phyloP scores from a whole-genome alignment of 2,113 vertebrate genomes.

The Otus sunia region DNA sequence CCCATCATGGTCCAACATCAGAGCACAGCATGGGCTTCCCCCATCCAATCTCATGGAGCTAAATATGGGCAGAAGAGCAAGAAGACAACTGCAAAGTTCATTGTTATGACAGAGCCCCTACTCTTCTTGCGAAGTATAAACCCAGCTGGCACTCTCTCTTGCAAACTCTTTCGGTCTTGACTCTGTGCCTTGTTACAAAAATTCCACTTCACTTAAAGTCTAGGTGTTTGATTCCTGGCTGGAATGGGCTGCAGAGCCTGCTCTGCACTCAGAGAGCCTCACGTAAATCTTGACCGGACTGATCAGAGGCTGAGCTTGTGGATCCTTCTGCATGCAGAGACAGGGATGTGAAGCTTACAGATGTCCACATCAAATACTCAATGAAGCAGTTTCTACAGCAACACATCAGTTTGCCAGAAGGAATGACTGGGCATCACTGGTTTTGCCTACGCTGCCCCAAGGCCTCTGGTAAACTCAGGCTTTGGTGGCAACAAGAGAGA shows the following conservation, averaged over 20 bases:
- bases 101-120: not conserved
- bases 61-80: slow-evolving; percentile 31
- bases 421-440: not conserved
- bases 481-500: not conserved
- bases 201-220: not conserved
- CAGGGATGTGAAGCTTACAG: not conserved
- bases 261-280: not conserved
- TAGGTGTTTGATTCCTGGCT: not conserved
- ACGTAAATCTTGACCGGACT: not conserved
- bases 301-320: not conserved
- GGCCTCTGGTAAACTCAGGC: not conserved
- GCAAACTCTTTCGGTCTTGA: not conserved
- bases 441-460: not conserved
- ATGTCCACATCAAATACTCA: not conserved
- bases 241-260: not conserved
- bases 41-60: not conserved
- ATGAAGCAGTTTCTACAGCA: not conserved
- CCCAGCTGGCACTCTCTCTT: not conserved
- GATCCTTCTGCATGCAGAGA: not conserved
- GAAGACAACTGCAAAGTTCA: not conserved
- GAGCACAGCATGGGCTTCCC: slow-evolving; percentile 41
- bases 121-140: not conserved
- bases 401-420: not conserved
- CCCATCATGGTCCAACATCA: slow-evolving; percentile 53
- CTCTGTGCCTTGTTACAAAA: not conserved